Conservation (phyloP, 2,113 vertebrate species). For the Scomber scombrus region DNA sequence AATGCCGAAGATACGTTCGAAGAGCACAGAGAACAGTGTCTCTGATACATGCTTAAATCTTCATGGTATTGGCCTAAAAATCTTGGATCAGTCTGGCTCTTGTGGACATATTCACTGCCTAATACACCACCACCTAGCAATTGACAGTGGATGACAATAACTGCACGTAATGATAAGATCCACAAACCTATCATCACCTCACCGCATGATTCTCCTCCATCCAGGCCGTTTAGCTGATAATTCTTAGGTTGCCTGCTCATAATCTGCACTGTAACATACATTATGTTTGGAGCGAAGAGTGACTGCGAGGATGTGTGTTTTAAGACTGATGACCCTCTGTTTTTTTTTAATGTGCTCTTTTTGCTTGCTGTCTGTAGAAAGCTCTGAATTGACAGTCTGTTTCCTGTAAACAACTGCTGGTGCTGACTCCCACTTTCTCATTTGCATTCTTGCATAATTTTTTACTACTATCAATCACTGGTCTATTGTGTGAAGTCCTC, state of each 20-base stretch:
- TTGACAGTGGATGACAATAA: slow-evolving; percentile 8
- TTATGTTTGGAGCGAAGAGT: slow-evolving; percentile 5
- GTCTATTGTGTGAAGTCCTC: background rate
- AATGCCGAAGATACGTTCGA: too few relatives aligned
- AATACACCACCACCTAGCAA: background rate
- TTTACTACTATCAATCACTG: background rate
- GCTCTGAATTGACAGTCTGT: background rate
- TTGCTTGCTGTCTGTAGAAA: background rate
- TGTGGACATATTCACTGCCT: background rate
- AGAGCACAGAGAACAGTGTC: background rate
- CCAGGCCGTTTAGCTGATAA: slow-evolving; percentile 30
- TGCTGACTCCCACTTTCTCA: background rate
- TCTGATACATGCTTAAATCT: background rate
- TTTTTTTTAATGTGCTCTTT: background rate
- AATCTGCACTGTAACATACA: background rate
- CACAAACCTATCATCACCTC: slow-evolving; percentile 15
- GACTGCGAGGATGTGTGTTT: background rate
- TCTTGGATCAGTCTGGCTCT: background rate
- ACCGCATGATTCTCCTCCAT: background rate
- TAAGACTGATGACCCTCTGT: background rate
- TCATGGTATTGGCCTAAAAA: too few relatives aligned
- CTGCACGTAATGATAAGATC: slow-evolving; percentile 20
- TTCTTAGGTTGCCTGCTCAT: slow-evolving; percentile 15
- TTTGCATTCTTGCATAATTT: slow-evolving; percentile 7
- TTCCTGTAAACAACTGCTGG: slow-evolving; percentile 14